Evolutionary conservation across 2,888 invertebrate genomes (phyloP).

Genomic region (Corythucha ciliata): DNA sequence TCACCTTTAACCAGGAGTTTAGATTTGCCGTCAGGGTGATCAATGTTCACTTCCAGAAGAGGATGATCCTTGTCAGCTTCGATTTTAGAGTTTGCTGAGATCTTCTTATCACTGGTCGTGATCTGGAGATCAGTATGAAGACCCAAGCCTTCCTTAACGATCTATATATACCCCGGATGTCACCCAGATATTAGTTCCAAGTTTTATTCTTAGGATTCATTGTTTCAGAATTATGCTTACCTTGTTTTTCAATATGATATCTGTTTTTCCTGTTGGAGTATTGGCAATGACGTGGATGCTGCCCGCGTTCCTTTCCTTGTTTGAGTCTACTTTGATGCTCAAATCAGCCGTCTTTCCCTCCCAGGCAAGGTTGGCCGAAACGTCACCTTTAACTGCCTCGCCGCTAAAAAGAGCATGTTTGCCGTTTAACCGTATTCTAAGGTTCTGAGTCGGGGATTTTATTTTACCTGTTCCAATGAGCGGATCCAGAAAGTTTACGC

Average conservation of each 20-base stretch:
- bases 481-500: conserved; percentile 24
- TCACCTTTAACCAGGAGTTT: conserved; percentile 43
- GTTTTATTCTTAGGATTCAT: background rate
- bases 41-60: conserved; percentile 50
- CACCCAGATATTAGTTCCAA: background rate
- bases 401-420: conserved; percentile 11
- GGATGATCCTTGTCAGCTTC: conserved; percentile 48
- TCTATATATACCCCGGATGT: conserved; percentile 23
- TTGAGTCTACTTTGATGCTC: conserved; percentile 38
- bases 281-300: conserved; percentile 43
- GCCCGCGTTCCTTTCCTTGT: conserved; percentile 42
- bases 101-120: conserved; percentile 51
- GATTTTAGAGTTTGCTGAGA: conserved; percentile 48
- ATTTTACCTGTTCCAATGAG: too few relatives aligned
- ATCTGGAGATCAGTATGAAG: conserved; percentile 43
- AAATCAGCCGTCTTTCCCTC: conserved; percentile 38
- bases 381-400: conserved; percentile 23
- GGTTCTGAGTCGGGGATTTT: too few relatives aligned
- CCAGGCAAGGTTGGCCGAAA: conserved; percentile 25
- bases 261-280: conserved; percentile 42
- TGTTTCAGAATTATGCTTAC: conserved; percentile 31
- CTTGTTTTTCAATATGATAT: conserved; percentile 37
- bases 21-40: conserved; percentile 46
- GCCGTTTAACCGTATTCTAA: too few relatives aligned
- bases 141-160: conserved; percentile 30